Base-by-base conservation (phyloP, 2,888 invertebrate genomes). In the Clitarchus hookeri region DNA sequence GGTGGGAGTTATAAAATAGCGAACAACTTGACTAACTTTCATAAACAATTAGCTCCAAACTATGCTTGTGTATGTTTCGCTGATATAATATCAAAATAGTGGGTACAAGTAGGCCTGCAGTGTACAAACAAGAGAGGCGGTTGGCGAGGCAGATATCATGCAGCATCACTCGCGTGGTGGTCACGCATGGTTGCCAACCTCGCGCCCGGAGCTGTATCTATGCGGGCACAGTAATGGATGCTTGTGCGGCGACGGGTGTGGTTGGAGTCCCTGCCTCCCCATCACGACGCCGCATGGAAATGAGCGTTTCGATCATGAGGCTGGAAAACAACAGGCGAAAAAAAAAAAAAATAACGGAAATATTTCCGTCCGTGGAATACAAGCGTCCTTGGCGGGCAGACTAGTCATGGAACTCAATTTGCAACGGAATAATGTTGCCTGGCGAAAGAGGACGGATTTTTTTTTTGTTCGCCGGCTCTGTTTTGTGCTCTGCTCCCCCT, bases 341-440 rank as follows among this genome's bases (percentile, higher is more conserved):
- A 65, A n/a, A 65, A 65, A 65, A 16, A 11, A 65, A 23, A 23
- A 23, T 6, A 19, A 23, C 23, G n/a, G n/a, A 23, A 65, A 53
- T 19, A 53, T 53, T 53, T 53, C 53, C 53, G 53, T 0, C 8
- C 6, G 53, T 53, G 19, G 65, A 65, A n/a, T 65, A 65, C n/a
- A 16, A n/a, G 19, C n/a, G 65, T 65, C 65, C 65, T 65, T 65
- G 65, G 65, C 48, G 48, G 16, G 8, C 48, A 48, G 48, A 16
- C n/a, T 65, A 23, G n/a, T 65, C 65, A n/a, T 65, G 65, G 65
- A 65, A 65, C 65, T 65, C 23, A 65, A 65, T 65, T 65, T 65
- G 23, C 65, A 65, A 65, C 65, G 65, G 65, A 65, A 65, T 65
- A 65, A 65, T 65, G 65, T 23, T 65, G 13, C 16, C 65, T 11